phyloP scores from a whole-genome alignment of 1,140 invertebrate genomes.

The Mercenaria mercenaria region DNA sequence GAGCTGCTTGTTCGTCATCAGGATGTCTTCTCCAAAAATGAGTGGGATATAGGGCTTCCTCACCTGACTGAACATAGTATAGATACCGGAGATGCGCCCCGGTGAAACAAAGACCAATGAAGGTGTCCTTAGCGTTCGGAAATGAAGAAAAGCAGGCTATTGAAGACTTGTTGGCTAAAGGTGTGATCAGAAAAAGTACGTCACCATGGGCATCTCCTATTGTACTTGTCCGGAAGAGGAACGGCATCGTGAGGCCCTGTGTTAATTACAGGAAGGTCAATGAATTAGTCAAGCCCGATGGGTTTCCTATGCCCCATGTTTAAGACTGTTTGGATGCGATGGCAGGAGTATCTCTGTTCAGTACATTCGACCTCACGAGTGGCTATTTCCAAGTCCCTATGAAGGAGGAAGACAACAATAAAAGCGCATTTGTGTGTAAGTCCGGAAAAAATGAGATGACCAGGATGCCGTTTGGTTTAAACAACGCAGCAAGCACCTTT shows the following conservation, averaged over 20 bases:
- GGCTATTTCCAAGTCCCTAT: slow-evolving; percentile 38
- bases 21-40: not conserved
- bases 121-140: not conserved
- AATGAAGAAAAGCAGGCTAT: slow-evolving; percentile 17
- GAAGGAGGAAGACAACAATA: slow-evolving; percentile 32
- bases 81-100: slow-evolving; percentile 35
- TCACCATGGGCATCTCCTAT: slow-evolving; percentile 5
- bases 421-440: slow-evolving; percentile 32
- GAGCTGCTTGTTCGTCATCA: not conserved
- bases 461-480: not conserved
- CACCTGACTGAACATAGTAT: slow-evolving; percentile 31
- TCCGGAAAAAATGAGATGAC: slow-evolving; percentile 12
- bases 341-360: not conserved
- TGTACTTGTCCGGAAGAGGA: slow-evolving; percentile 26
- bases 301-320: not conserved
- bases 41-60: slow-evolving; percentile 22
- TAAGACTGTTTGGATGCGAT: slow-evolving; percentile 38
- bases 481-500: slow-evolving; percentile 12
- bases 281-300: slow-evolving; percentile 16
- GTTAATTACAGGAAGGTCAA: slow-evolving; percentile 7
- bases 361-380: slow-evolving; percentile 10
- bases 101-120: slow-evolving; percentile 4
- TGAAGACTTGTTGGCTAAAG: not conserved
- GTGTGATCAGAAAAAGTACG: slow-evolving; percentile 13
- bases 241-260: slow-evolving; percentile 6